Percentiles rank a stretch among this genome's conserved stretches.
Evolutionary conservation across 2,113 vertebrate genomes (phyloP).

Genomic region (Nibea albiflora): DNA sequence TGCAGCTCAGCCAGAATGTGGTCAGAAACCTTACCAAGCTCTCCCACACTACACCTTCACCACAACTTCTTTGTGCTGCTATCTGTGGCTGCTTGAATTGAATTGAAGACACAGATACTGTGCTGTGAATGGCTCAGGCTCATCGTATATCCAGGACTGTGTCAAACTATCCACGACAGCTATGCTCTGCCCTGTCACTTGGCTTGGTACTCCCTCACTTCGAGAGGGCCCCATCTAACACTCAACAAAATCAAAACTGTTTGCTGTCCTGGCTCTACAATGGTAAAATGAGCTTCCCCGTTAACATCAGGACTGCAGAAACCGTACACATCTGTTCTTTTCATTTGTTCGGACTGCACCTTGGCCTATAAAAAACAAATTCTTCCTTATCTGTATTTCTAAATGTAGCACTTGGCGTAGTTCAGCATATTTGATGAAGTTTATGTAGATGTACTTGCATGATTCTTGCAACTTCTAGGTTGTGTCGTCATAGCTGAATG

Average conservation of each 20-base stretch:
- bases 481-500: background rate
- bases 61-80: background rate
- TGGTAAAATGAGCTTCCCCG: background rate
- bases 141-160: background rate
- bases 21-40: background rate
- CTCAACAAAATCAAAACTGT: background rate
- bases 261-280: background rate
- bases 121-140: background rate
- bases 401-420: background rate
- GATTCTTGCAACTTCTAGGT: background rate
- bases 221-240: background rate
- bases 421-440: background rate
- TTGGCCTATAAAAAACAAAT: background rate
- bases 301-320: background rate
- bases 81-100: background rate
- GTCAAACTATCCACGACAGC: background rate
- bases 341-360: background rate
- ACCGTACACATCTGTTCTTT: background rate
- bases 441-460: background rate
- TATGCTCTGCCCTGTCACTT: background rate
- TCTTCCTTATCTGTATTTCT: background rate
- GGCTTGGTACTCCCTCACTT: background rate
- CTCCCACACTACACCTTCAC: background rate
- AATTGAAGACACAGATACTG: background rate
- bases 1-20: background rate